Conservation (phyloP, 2,797 vertebrate genomes). For the Alcedo atthis region DNA sequence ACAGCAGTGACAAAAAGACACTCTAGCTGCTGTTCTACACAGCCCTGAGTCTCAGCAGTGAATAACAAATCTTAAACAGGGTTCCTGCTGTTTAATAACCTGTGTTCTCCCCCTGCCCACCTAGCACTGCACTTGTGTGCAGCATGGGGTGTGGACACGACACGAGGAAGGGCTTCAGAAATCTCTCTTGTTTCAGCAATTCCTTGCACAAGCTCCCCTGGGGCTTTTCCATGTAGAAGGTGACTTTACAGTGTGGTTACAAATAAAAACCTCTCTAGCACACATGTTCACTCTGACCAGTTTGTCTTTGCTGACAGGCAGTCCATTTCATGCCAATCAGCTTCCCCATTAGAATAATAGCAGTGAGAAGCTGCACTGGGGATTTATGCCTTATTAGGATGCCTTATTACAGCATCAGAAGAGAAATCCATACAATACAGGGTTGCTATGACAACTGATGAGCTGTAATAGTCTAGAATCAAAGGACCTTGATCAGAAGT, state of each 20-base stretch:
- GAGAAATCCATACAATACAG: constrained; percentile 1
- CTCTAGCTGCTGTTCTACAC: neutral
- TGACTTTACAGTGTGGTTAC: neutral
- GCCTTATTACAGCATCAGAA: neutral
- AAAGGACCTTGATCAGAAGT: too few relatives aligned
- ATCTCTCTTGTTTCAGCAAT: neutral
- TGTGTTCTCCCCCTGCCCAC: neutral
- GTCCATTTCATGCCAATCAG: constrained; percentile 14
- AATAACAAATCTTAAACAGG: neutral
- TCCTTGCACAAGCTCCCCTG: neutral
- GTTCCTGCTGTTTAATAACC: neutral
- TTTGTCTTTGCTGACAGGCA: neutral
- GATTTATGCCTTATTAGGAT: neutral
- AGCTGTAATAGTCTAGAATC: neutral
- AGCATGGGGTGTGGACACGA: neutral
- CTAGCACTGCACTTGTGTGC: accelerated
- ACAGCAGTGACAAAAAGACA: neutral
- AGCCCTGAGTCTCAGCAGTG: neutral
- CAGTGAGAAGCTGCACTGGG: neutral
- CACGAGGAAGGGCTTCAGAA: neutral
- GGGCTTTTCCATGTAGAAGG: neutral
- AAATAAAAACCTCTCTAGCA: neutral
- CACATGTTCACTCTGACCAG: neutral
- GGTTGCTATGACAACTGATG: constrained; percentile 22
- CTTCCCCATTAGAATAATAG: neutral